Evolutionary conservation across 2,888 invertebrate genomes (phyloP), one percentile per base, ranked within the genome.

Genomic region (Timema cristinae): DNA sequence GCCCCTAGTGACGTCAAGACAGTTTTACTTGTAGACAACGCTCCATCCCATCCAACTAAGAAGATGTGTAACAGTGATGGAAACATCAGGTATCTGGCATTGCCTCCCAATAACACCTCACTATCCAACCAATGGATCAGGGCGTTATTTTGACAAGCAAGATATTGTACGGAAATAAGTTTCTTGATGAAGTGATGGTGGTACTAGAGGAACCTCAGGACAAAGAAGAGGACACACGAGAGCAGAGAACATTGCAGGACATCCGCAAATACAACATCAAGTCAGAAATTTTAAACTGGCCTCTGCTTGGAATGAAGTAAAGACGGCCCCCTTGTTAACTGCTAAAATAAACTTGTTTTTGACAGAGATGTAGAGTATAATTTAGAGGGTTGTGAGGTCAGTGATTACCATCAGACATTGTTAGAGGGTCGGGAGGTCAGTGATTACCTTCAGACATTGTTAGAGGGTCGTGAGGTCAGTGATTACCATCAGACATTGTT

Each of bases 11-110:
- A 70, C 7, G 50, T 70, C 16, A 63, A 63, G 32, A 32, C 61
- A 10, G 49, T 70, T 59, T 50, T 70, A 8, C n/a, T 66, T n/a
- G 10, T 69, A 15, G 69, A 50, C 10, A 69, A 69, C 13, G 61
- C 61, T 6, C 50, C 32, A n/a, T 51, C 51, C 15, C 51, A 49
- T 13, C 50, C 49, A n/a, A 61, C 15, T 6, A 15, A 2, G 50
- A 69, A 50, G 49, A 4, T 61, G 50, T 49, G 4, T 32, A 49
- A 48, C 15, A 56, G 2, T 7, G 49, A 61, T 63, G 69, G 59
- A 48, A 61, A 61, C 59, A 61, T 69, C 8, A 61, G 61, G 47
- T 63, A 32, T 11, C 32, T 70, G 49, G 61, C 69, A 16, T 15
- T 63, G 5, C 69, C 69, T 70, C 69, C 63, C 15, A 63, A 50